A percentile compares a stretch with the other conserved stretches of the same genome.
Conservation (phyloP, 2,888 invertebrate genomes). For the Xestia rhomboidea region DNA sequence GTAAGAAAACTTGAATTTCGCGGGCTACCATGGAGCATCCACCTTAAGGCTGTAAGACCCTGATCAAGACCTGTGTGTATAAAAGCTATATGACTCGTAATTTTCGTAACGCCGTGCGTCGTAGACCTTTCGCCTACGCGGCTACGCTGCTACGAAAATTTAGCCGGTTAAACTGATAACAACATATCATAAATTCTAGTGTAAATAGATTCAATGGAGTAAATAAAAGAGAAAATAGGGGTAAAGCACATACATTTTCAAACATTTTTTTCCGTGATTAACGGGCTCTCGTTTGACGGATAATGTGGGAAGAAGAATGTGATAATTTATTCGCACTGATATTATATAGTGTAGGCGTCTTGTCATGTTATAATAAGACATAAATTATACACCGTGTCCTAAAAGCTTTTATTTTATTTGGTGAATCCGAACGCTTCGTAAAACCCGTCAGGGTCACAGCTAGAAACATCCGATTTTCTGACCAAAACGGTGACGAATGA, state of each 20-base stretch:
- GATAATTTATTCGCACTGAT: conserved; percentile 27
- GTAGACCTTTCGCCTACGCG: conserved; percentile 24
- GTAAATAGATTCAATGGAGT: conserved; percentile 33
- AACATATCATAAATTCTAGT: conserved; percentile 39
- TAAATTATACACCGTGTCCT: background rate
- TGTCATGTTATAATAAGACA: background rate
- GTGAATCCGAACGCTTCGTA: background rate
- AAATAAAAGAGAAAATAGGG: conserved; percentile 27
- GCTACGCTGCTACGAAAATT: conserved; percentile 25
- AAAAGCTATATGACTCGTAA: background rate
- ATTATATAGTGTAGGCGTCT: conserved; percentile 11
- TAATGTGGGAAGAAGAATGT: conserved; percentile 6
- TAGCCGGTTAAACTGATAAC: conserved; percentile 1
- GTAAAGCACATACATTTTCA: background rate
- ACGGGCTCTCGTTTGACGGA: background rate
- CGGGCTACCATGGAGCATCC: too few relatives aligned
- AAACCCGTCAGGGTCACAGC: background rate
- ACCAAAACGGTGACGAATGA: background rate
- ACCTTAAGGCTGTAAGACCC: background rate
- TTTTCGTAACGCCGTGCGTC: conserved; percentile 6
- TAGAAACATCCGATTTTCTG: background rate
- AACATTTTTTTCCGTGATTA: background rate
- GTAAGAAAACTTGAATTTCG: too few relatives aligned
- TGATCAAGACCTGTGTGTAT: background rate
- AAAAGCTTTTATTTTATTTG: background rate